These are phyloP conservation scores for Intellagama lesueurii DNA, from an alignment of 2,797 vertebrate genomes.

Conservation along the genomic window DNA sequence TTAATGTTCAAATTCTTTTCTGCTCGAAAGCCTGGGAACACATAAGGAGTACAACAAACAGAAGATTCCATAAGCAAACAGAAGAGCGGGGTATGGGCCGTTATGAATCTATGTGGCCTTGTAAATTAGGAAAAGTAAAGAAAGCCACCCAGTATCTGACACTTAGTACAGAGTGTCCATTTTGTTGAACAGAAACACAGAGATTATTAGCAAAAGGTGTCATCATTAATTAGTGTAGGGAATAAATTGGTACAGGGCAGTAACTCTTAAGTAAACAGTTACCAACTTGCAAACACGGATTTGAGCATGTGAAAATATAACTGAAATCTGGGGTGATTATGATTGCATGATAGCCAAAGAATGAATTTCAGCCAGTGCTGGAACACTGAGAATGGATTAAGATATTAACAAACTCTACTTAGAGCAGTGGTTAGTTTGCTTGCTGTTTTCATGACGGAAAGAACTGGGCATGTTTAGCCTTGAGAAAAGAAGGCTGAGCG, in stretches of 20 bases:
- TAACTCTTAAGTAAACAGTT: not conserved
- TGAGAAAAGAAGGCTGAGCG: too few species aligned
- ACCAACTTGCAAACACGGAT: not conserved
- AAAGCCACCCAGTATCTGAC: not conserved
- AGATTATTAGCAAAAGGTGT: not conserved
- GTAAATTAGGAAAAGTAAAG: not conserved
- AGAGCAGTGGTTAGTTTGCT: conserved; percentile 24
- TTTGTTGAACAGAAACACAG: not conserved
- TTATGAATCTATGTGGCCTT: not conserved
- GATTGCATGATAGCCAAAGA: not conserved
- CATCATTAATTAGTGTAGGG: too few species aligned
- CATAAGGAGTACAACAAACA: not conserved
- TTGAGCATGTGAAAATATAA: not conserved
- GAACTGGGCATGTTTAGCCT: too few species aligned
- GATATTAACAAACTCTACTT: conserved; percentile 22
- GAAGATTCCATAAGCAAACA: not conserved
- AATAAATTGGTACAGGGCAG: not conserved
- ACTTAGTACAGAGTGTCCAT: not conserved
- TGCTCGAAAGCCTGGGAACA: not conserved
- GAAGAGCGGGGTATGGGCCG: not conserved
- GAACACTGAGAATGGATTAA: not conserved
- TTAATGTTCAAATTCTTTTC: not conserved
- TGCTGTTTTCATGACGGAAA: too few species aligned
- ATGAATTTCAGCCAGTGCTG: not conserved
- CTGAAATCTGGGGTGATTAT: not conserved